Percentiles rank a stretch among this genome's conserved stretches.
phyloP scores from a whole-genome alignment of 2,113 vertebrate species.

The Leptobrachium ailaonicum region DNA sequence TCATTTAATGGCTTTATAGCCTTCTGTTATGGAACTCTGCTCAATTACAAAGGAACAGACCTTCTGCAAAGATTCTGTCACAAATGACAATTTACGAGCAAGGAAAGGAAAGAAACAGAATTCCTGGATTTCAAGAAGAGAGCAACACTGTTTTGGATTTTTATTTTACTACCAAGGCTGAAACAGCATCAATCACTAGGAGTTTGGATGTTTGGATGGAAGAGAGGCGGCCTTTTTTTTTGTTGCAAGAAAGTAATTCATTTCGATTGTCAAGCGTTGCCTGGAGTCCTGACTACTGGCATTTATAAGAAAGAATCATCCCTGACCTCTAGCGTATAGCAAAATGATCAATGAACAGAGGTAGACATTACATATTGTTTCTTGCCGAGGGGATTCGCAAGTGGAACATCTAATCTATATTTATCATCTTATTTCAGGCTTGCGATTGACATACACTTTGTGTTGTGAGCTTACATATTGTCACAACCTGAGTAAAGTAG shows the following conservation, averaged over 20 bases:
- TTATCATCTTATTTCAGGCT: background rate
- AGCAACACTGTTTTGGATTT: conserved; percentile 2
- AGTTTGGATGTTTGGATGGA: conserved; percentile 20
- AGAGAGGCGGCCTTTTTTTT: conserved; percentile 16
- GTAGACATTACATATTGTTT: conserved; percentile 19
- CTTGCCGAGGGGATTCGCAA: background rate
- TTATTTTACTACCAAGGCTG: conserved; percentile 17
- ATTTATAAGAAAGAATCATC: conserved; percentile 40
- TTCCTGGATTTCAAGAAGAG: conserved; percentile 9
- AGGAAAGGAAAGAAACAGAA: background rate
- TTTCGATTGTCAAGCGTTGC: conserved; percentile 30
- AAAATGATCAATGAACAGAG: conserved; percentile 17
- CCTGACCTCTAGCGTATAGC: conserved; percentile 26
- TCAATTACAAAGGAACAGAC: conserved; percentile 42
- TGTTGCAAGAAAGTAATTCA: conserved; percentile 30
- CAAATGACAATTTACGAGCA: conserved; percentile 34
- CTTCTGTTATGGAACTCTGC: conserved; percentile 41
- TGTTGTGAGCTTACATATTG: background rate
- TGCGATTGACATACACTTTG: background rate
- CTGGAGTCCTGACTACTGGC: conserved; percentile 16
- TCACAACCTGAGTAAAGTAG: background rate
- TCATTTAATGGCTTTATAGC: conserved; percentile 39
- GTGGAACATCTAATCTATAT: background rate
- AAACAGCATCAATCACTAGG: conserved; percentile 30
- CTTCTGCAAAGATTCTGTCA: conserved; percentile 23